A percentile compares a stretch with the other conserved stretches of the same genome.
Evolutionary conservation across 2,888 invertebrate species (phyloP).

Genomic region (Tuta absoluta): DNA sequence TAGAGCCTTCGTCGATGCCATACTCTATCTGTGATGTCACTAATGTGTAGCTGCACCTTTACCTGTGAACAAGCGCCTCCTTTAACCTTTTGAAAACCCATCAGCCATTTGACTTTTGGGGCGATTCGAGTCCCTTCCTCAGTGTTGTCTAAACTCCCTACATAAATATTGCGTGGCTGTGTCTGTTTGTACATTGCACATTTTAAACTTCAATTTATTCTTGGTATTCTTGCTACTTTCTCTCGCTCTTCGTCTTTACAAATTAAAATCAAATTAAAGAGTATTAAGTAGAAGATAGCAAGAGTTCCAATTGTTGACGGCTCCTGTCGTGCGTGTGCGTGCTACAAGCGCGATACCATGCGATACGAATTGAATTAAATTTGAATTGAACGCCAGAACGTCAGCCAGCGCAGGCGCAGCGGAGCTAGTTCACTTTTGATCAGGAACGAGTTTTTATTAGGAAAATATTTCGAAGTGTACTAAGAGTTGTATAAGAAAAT

Average conservation of each 20-base stretch:
- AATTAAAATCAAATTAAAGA: constrained; percentile 11
- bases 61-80: constrained; percentile 37
- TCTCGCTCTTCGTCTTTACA: constrained; percentile 15
- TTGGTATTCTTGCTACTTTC: constrained; percentile 25
- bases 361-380: too few relatives aligned
- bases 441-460: constrained; percentile 70
- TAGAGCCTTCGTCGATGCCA: constrained; percentile 44
- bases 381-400: too few relatives aligned
- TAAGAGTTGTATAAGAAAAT: constrained; percentile 73
- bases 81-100: constrained; percentile 37
- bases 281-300: constrained; percentile 19
- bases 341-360: not conserved
- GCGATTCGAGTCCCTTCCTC: constrained; percentile 41
- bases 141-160: constrained; percentile 37
- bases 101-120: constrained; percentile 44
- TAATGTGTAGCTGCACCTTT: constrained; percentile 59
- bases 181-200: constrained; percentile 25
- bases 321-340: constrained; percentile 9
- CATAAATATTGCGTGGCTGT: constrained; percentile 28
- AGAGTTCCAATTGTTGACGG: constrained; percentile 22
- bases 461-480: constrained; percentile 65
- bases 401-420: constrained; percentile 27
- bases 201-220: constrained; percentile 19
- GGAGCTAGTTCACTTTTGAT: constrained; percentile 46
- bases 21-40: constrained; percentile 71